These are phyloP conservation scores for Cyclina sinensis DNA, from an alignment of 1,140 invertebrate species.

Conservation along the genomic window DNA sequence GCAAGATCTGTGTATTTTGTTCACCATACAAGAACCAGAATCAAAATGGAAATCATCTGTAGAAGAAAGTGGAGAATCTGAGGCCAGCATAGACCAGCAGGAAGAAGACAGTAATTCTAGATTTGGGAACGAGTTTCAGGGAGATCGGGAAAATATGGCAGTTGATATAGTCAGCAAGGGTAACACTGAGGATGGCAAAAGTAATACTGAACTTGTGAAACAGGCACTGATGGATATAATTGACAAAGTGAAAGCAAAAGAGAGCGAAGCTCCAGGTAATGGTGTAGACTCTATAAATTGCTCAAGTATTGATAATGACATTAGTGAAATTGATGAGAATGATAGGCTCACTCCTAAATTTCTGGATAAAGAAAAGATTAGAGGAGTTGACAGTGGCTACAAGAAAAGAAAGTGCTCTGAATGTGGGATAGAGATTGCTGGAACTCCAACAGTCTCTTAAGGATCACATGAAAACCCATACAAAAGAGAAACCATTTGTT, in stretches of 20 bases:
- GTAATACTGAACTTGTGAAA: conserved; percentile 60
- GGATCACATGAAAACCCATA: conserved; percentile 99
- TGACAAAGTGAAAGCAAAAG: conserved; percentile 19
- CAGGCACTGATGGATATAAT: conserved; percentile 60
- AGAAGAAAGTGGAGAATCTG: not conserved
- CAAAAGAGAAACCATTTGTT: conserved; percentile 96
- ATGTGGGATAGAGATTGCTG: conserved; percentile 57
- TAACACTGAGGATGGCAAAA: conserved; percentile 25
- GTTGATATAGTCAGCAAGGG: conserved; percentile 51
- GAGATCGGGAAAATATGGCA: not conserved
- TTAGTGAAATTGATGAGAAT: not conserved
- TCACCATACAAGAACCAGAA: conserved; percentile 35
- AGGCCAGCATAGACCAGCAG: not conserved
- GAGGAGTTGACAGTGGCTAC: conserved; percentile 33
- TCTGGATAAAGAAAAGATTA: not conserved
- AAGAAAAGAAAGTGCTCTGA: conserved; percentile 57
- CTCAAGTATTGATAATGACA: not conserved
- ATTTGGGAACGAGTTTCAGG: not conserved
- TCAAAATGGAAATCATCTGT: not conserved
- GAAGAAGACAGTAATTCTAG: conserved; percentile 26
- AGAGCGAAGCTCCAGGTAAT: not conserved
- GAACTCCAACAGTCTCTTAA: conserved; percentile 51
- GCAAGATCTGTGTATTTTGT: conserved; percentile 43
- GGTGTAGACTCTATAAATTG: not conserved
- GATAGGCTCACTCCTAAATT: conserved; percentile 13